Evolutionary conservation across 2,888 invertebrate genomes (phyloP).

Genomic region (Saturnia pavonia): DNA sequence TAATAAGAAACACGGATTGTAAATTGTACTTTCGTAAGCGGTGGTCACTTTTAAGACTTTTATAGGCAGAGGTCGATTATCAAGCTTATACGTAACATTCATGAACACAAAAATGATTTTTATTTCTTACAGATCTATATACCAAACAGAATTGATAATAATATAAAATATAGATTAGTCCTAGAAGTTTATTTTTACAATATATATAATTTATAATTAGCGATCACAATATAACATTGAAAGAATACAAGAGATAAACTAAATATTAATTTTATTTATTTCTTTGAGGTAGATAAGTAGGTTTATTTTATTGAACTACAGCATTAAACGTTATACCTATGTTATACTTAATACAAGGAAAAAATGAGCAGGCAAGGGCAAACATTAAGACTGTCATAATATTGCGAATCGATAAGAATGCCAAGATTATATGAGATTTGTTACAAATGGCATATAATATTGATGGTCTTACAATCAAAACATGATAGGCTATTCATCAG

Average conservation of each 20-base stretch:
- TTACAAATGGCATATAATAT: slow-evolving; percentile 24
- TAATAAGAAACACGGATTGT: slow-evolving; percentile 74
- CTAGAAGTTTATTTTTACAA: not conserved
- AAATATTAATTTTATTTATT: not conserved
- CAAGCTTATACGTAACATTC: slow-evolving; percentile 37
- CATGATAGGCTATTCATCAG: slow-evolving; percentile 25
- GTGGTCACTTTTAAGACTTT: slow-evolving; percentile 61
- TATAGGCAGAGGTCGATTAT: slow-evolving; percentile 36
- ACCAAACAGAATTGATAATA: not conserved
- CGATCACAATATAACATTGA: not conserved
- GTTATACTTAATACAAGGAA: not conserved
- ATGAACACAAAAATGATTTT: no score
- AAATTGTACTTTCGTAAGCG: slow-evolving; percentile 75
- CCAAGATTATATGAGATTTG: slow-evolving; percentile 14
- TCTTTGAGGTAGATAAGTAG: not conserved
- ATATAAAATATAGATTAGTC: not conserved
- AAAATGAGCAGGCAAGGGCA: not conserved
- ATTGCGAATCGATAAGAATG: not conserved
- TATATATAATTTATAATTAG: no score
- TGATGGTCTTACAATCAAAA: slow-evolving; percentile 31
- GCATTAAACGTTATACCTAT: not conserved
- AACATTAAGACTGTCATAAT: not conserved
- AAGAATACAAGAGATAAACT: not conserved
- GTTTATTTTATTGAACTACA: not conserved
- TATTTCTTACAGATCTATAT: not conserved